These are phyloP conservation scores for Echinarachnius parma DNA, from an alignment of 53 echinoderm and acorn worm genomes.

Conservation along the genomic window DNA sequence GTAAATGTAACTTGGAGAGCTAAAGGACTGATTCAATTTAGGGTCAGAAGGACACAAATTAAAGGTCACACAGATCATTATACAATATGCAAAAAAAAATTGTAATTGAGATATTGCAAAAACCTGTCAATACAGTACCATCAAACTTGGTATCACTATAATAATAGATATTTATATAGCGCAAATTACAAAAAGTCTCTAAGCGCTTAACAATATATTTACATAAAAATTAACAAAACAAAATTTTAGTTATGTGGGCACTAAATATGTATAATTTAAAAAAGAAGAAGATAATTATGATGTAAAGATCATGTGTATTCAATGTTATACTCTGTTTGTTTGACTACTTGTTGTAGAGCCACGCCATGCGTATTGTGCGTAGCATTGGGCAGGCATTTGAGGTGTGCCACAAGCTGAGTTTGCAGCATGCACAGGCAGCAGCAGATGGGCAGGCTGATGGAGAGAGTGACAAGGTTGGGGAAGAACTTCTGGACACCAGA, in stretches of 20 bases:
- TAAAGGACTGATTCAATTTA: too few species aligned
- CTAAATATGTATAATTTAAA: background rate
- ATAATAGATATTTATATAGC: too few species aligned
- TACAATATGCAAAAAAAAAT: too few species aligned
- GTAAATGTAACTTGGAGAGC: too few species aligned
- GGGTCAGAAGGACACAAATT: too few species aligned
- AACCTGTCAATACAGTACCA: too few species aligned
- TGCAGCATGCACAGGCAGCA: slow-evolving; percentile 79
- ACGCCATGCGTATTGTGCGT: slow-evolving; percentile 97
- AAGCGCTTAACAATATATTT: too few species aligned
- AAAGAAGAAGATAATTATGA: background rate
- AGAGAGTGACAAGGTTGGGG: slow-evolving; percentile 73
- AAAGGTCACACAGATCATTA: too few species aligned
- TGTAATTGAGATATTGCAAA: too few species aligned
- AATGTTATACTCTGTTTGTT: background rate
- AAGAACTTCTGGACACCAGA: slow-evolving; percentile 64
- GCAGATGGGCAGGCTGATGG: slow-evolving; percentile 85
- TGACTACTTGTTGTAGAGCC: slow-evolving; percentile 62
- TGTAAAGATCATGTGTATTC: background rate
- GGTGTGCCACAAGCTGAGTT: slow-evolving; percentile 97
- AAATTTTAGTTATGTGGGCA: background rate
- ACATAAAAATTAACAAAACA: too few species aligned
- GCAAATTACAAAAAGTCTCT: too few species aligned
- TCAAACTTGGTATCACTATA: too few species aligned
- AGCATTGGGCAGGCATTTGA: slow-evolving; percentile 99